Evolutionary conservation across 2,797 vertebrate genomes (phyloP).

Genomic region (Lepilemur septentrionalis): DNA sequence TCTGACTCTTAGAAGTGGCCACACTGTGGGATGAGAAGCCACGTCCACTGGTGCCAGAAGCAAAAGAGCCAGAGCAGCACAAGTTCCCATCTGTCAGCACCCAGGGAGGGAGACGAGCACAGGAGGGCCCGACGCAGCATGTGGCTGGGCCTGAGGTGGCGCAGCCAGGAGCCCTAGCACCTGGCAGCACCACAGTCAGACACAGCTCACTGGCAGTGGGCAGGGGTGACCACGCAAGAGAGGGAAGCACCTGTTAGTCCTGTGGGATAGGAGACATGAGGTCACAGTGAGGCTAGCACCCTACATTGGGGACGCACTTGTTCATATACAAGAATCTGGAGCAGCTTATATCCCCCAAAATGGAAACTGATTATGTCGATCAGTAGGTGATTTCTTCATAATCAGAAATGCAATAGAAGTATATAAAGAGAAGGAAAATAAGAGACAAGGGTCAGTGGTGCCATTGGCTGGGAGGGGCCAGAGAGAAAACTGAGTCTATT

Average conservation of each 20-base stretch:
- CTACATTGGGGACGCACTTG: rapidly evolving
- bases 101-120: neutral
- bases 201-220: neutral
- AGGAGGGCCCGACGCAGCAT: rapidly evolving
- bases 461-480: neutral
- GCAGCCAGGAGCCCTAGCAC: rapidly evolving
- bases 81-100: neutral
- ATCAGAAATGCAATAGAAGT: neutral
- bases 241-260: neutral
- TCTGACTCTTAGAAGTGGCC: neutral
- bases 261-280: neutral
- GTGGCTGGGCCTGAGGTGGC: neutral
- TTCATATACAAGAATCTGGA: neutral
- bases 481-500: too few relatives aligned
- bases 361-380: rapidly evolving
- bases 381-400: neutral
- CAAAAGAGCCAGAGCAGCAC: neutral
- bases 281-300: neutral
- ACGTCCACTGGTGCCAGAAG: neutral
- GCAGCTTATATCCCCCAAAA: neutral
- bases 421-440: neutral
- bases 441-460: neutral
- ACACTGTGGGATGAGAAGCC: neutral
- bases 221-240: neutral
- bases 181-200: rapidly evolving